Evolutionary conservation across 2,797 vertebrate genomes (phyloP).

Genomic region (Lagorchestes hirsutus): DNA sequence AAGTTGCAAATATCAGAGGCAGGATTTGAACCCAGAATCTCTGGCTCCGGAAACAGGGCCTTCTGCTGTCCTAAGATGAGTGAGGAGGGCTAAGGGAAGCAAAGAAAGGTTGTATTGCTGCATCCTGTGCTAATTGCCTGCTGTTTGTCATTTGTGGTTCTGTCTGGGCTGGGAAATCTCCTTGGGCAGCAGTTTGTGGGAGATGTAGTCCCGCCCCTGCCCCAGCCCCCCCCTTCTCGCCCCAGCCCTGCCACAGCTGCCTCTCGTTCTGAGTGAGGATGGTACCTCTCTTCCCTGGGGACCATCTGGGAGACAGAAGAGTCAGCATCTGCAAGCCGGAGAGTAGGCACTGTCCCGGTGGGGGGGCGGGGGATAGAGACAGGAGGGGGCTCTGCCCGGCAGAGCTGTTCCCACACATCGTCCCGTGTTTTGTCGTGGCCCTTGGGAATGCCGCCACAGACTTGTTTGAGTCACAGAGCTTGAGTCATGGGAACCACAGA

Average conservation of each 20-base stretch:
- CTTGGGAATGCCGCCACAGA: neutral
- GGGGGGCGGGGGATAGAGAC: neutral
- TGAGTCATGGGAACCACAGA: neutral
- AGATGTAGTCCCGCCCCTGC: neutral
- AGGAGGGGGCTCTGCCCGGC: neutral
- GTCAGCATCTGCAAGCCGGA: neutral
- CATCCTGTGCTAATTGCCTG: neutral
- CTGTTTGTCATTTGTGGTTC: neutral
- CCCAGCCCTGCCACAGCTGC: neutral
- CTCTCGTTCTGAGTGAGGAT: neutral
- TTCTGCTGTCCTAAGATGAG: neutral
- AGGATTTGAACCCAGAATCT: neutral
- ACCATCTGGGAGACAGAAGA: neutral
- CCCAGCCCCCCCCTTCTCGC: too few relatives aligned
- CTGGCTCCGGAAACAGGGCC: neutral
- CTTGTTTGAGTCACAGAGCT: neutral
- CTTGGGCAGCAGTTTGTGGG: neutral
- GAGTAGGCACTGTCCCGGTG: neutral
- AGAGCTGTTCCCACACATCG: neutral
- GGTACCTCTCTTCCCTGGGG: neutral
- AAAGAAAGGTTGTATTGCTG: neutral
- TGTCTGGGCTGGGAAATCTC: neutral
- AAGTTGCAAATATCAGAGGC: neutral
- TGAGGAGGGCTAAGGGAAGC: neutral
- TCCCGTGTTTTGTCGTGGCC: neutral